These are phyloP conservation scores for Tetragonula clypearis DNA, from an alignment of 1,140 invertebrate species.

Conservation along the genomic window DNA sequence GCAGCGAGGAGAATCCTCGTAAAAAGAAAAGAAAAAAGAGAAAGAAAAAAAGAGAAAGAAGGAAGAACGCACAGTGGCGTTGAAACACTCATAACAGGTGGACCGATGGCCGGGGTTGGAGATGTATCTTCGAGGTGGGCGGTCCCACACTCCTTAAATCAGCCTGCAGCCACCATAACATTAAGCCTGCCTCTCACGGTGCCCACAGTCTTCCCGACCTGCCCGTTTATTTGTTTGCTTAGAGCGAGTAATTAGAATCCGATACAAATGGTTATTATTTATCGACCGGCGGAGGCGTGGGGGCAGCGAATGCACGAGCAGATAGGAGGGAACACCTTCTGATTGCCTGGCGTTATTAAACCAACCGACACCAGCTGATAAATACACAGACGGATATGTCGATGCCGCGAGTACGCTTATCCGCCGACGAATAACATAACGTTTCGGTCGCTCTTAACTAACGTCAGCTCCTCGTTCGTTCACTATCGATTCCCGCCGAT, in stretches of 20 bases:
- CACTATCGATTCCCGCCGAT: too few species aligned
- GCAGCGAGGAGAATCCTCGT: background rate
- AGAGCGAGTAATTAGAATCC: conserved; percentile 81
- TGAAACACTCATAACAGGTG: conserved; percentile 75
- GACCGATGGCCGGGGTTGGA: conserved; percentile 69
- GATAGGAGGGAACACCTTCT: conserved; percentile 57
- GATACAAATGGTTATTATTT: conserved; percentile 82
- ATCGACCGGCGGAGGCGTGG: conserved; percentile 58
- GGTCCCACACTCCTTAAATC: conserved; percentile 82
- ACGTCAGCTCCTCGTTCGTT: background rate
- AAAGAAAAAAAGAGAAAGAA: background rate
- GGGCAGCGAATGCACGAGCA: conserved; percentile 20
- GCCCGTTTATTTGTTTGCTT: conserved; percentile 80
- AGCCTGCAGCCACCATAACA: conserved; percentile 75
- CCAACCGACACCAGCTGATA: conserved; percentile 70
- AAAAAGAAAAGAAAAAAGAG: too few species aligned
- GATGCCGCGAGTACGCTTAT: conserved; percentile 19
- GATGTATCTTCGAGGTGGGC: conserved; percentile 78
- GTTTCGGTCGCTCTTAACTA: conserved; percentile 35
- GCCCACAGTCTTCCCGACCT: conserved; percentile 43
- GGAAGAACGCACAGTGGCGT: conserved; percentile 65
- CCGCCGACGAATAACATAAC: conserved; percentile 52
- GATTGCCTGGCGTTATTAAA: conserved; percentile 79
- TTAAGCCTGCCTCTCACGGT: conserved; percentile 69
- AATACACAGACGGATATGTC: conserved; percentile 55